phyloP scores from a whole-genome alignment of 2,113 vertebrate genomes.

The Picathartes gymnocephalus region DNA sequence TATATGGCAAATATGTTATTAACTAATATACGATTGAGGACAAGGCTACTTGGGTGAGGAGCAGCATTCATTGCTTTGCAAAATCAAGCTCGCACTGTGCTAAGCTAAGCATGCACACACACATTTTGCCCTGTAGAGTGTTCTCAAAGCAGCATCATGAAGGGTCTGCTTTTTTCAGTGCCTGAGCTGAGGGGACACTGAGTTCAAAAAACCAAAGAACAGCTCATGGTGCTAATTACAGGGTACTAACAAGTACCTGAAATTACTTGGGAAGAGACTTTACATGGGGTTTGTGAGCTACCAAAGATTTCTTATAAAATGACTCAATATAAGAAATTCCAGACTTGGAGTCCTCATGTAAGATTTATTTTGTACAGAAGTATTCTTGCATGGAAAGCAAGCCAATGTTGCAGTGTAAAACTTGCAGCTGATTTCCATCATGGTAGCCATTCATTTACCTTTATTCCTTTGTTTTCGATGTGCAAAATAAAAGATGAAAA shows the following conservation, averaged over 20 bases:
- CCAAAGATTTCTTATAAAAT: background rate
- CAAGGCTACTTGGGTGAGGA: background rate
- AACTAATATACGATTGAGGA: background rate
- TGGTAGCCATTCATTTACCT: background rate
- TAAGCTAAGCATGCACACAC: background rate
- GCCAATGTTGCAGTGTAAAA: background rate
- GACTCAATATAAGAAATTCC: background rate
- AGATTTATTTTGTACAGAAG: background rate
- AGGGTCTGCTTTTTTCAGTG: background rate
- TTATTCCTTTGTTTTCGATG: background rate
- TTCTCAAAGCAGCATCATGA: background rate
- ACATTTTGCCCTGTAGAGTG: background rate
- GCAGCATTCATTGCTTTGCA: background rate
- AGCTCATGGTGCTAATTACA: background rate
- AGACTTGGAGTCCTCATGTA: background rate
- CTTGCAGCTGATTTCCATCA: background rate
- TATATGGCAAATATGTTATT: background rate
- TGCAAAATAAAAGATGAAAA: background rate
- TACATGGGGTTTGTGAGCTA: background rate
- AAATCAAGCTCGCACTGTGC: accelerated
- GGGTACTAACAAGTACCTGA: background rate
- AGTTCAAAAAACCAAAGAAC: background rate
- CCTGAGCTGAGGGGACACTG: background rate
- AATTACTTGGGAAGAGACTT: background rate
- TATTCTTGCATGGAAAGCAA: background rate